Evolutionary conservation across 2,113 vertebrate species (phyloP).

Genomic region (Phylloscopus whistleri): DNA sequence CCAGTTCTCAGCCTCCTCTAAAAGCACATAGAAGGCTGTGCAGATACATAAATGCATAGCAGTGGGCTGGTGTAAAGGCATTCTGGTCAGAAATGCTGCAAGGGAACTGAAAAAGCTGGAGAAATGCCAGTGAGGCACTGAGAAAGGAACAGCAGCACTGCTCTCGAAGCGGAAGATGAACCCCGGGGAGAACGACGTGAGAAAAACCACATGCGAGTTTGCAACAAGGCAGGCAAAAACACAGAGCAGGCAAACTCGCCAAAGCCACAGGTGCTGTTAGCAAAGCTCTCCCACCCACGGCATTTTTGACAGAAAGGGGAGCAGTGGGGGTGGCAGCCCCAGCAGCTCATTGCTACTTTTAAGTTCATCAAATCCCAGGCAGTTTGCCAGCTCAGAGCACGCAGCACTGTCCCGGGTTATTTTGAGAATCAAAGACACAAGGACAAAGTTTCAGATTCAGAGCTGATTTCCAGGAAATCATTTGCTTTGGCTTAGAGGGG

Average conservation of each 20-base stretch:
- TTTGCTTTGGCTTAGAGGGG: accelerated
- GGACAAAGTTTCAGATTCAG: neutral
- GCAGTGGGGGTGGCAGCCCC: accelerated
- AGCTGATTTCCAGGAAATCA: neutral
- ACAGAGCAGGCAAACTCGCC: neutral
- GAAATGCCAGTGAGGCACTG: accelerated
- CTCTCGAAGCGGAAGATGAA: accelerated
- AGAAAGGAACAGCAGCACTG: neutral
- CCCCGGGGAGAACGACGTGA: accelerated
- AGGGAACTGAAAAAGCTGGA: neutral
- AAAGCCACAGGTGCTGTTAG: neutral
- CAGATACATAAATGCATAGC: neutral
- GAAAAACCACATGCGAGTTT: neutral
- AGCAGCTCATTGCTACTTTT: neutral
- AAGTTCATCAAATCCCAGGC: neutral
- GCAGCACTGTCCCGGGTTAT: accelerated
- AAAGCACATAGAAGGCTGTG: neutral
- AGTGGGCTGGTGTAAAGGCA: neutral
- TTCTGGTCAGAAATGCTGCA: neutral
- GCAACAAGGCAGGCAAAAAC: accelerated
- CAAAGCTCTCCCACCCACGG: neutral
- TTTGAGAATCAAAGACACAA: neutral
- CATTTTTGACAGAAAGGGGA: neutral
- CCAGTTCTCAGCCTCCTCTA: neutral
- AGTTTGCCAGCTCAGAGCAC: accelerated